phyloP scores from a whole-genome alignment of 1,140 invertebrate genomes.

The Drosophila simulans region DNA sequence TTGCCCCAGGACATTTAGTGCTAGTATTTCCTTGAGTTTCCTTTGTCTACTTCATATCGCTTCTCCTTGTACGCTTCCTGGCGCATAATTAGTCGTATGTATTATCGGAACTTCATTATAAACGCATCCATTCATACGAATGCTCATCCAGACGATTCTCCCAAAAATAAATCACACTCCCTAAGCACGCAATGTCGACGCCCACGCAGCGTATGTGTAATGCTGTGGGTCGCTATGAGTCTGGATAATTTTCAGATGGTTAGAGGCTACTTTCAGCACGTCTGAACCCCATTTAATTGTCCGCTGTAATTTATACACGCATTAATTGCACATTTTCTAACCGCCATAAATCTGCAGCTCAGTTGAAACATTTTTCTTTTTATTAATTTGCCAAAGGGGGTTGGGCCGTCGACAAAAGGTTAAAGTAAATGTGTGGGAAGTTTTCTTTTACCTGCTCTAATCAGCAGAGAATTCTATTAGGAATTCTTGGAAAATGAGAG shows the following conservation, averaged over 20 bases:
- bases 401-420: constrained; percentile 28
- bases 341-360: constrained; percentile 57
- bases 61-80: constrained; percentile 1
- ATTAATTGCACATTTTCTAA: constrained; percentile 65
- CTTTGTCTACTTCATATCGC: background rate
- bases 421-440: constrained; percentile 41
- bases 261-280: constrained; percentile 7
- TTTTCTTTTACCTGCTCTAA: background rate
- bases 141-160: constrained; percentile 25
- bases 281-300: constrained; percentile 37
- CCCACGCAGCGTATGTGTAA: constrained; percentile 57
- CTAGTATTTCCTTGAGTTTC: background rate
- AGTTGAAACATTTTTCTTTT: constrained; percentile 45
- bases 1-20: background rate
- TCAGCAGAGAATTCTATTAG: constrained; percentile 27
- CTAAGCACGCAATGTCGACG: constrained; percentile 68
- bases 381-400: constrained; percentile 42
- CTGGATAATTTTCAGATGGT: background rate
- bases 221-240: constrained; percentile 12
- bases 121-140: constrained; percentile 47
- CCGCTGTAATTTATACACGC: constrained; percentile 54
- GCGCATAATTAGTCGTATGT: constrained; percentile 14
- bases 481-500: constrained; percentile 16
- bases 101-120: constrained; percentile 51
- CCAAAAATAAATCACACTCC: constrained; percentile 63